Conservation (phyloP, 2,888 invertebrate genomes). For the Macaria liturata region DNA sequence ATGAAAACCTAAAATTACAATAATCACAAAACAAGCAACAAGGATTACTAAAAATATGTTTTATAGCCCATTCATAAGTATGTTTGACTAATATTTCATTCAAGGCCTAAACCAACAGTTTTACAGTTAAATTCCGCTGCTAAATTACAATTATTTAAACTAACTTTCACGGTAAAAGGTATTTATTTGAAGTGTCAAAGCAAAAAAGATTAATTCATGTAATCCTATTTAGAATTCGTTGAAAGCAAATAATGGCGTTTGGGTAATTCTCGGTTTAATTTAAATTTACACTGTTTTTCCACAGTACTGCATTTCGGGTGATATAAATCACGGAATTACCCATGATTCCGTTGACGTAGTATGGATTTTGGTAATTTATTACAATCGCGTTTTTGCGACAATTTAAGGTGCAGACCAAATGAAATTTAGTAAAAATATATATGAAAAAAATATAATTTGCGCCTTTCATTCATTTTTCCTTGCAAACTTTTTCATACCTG, state of each 20-base stretch:
- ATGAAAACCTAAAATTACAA: not conserved
- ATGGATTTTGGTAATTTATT: constrained; percentile 12
- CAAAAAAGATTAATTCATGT: constrained; percentile 19
- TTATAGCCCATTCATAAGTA: too few relatives aligned
- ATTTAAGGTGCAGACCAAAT: too few relatives aligned
- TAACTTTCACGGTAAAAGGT: constrained; percentile 10
- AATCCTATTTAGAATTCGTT: constrained; percentile 28
- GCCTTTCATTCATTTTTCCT: too few relatives aligned
- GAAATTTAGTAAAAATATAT: too few relatives aligned
- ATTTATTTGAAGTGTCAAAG: constrained; percentile 16
- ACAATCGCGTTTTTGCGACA: not conserved
- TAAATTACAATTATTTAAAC: constrained; percentile 11
- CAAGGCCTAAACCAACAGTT: too few relatives aligned
- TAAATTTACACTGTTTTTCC: constrained; percentile 31
- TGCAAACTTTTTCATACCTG: too few relatives aligned
- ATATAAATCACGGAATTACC: constrained; percentile 26
- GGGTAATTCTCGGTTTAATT: constrained; percentile 25
- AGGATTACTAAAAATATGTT: too few relatives aligned
- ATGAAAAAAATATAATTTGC: too few relatives aligned
- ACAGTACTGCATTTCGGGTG: constrained; percentile 19
- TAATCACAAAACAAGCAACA: constrained; percentile 1
- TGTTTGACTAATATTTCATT: too few relatives aligned
- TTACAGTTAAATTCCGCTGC: not conserved
- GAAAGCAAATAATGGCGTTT: constrained; percentile 22
- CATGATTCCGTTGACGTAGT: constrained; percentile 14